Conservation (phyloP, 2,888 invertebrate species). For the Melanotus villosus region DNA sequence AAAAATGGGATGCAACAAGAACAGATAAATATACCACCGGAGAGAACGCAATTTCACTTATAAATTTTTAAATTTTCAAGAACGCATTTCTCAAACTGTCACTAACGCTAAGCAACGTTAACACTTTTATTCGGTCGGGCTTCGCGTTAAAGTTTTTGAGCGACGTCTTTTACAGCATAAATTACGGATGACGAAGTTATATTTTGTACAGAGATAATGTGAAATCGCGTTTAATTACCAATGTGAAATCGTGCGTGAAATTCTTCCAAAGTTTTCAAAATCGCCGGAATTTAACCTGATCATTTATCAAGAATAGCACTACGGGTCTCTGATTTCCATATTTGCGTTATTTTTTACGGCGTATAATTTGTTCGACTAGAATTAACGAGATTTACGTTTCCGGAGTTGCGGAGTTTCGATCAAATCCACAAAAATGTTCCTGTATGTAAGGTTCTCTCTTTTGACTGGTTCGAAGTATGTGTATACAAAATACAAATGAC, state of each 20-base stretch:
- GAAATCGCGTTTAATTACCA: too few species aligned
- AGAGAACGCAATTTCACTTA: slow-evolving; percentile 13
- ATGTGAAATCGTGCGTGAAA: too few species aligned
- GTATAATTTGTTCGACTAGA: slow-evolving; percentile 6
- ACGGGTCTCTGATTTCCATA: background rate
- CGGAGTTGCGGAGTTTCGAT: slow-evolving; percentile 5
- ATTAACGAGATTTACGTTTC: slow-evolving; percentile 21
- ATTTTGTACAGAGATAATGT: too few species aligned
- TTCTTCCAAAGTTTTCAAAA: background rate
- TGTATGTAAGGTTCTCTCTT: background rate
- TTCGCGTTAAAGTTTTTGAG: background rate
- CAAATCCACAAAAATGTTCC: slow-evolving; percentile 1
- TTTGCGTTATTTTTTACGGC: background rate
- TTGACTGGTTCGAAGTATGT: slow-evolving; percentile 3
- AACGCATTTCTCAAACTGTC: slow-evolving; percentile 5
- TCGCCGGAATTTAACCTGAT: background rate
- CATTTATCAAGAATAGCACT: slow-evolving; percentile 8
- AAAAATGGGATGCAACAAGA: slow-evolving; percentile 6
- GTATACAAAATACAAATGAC: slow-evolving; percentile 8
- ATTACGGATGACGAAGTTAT: too few species aligned
- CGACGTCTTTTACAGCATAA: too few species aligned
- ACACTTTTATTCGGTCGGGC: background rate
- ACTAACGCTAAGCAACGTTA: slow-evolving; percentile 6
- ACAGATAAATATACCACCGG: slow-evolving; percentile 1
- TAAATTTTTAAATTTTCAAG: slow-evolving; percentile 13